Evolutionary conservation across 2,888 invertebrate species (phyloP).

Genomic region (Coelopa pilipes): DNA sequence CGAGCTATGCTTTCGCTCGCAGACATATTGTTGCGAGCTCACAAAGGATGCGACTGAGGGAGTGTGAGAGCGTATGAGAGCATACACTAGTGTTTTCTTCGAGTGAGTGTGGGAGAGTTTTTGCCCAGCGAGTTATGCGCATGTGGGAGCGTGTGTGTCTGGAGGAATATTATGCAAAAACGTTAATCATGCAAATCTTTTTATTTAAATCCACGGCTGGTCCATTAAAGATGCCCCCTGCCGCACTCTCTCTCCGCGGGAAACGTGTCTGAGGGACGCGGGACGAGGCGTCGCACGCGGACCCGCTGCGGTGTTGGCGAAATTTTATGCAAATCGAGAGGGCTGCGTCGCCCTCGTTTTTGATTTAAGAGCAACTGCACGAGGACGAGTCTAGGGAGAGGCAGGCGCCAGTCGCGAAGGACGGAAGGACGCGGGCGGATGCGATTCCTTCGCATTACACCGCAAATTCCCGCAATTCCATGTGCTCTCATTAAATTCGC

Average conservation of each 20-base stretch:
- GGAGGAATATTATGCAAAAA: slow-evolving; percentile 16
- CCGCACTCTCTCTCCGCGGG: neutral
- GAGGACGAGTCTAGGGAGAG: no score
- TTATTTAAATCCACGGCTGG: slow-evolving; percentile 14
- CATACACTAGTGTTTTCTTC: neutral
- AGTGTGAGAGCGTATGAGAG: neutral
- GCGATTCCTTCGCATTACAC: no score
- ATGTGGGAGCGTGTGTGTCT: neutral
- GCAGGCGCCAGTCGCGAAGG: no score
- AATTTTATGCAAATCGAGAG: neutral
- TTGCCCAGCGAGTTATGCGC: no score
- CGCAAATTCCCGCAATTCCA: no score
- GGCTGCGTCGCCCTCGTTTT: no score
- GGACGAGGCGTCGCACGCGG: neutral
- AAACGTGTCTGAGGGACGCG: neutral
- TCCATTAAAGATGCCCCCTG: neutral
- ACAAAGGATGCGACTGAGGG: neutral
- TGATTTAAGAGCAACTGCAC: no score
- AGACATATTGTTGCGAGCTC: slow-evolving; percentile 18
- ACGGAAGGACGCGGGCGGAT: no score
- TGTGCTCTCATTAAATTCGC: no score
- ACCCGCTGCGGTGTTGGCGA: neutral
- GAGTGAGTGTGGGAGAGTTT: slow-evolving; percentile 12
- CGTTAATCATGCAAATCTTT: slow-evolving; percentile 34
- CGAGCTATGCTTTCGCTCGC: slow-evolving; percentile 10